Evolutionary conservation across 2,797 vertebrate genomes (phyloP).

Genomic region (Paguma larvata): DNA sequence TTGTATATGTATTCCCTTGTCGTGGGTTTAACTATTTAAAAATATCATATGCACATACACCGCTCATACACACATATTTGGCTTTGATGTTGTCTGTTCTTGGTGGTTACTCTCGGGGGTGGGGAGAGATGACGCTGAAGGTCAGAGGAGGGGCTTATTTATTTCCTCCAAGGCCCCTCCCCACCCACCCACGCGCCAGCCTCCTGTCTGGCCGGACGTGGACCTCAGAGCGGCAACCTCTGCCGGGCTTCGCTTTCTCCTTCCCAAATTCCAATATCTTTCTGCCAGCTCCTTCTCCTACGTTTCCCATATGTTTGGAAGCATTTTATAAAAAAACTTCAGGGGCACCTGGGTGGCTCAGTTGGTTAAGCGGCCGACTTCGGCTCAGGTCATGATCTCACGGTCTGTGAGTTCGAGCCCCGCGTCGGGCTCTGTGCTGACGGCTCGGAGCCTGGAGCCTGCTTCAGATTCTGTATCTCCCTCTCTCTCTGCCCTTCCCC

Average conservation of each 20-base stretch:
- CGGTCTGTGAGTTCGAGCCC: too few species aligned
- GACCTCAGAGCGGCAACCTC: background rate
- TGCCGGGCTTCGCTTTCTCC: background rate
- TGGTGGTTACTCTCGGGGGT: background rate
- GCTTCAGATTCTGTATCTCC: too few species aligned
- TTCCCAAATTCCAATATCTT: background rate
- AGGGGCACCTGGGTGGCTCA: too few species aligned
- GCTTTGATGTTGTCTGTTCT: background rate
- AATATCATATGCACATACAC: background rate
- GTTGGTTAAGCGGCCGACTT: too few species aligned
- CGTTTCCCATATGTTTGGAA: background rate
- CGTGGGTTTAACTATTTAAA: background rate
- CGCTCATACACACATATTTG: background rate
- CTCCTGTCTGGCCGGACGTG: background rate
- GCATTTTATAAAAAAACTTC: background rate
- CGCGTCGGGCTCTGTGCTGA: too few species aligned
- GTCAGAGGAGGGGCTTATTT: background rate
- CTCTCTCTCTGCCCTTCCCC: too few species aligned
- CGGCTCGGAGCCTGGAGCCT: too few species aligned
- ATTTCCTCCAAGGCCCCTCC: background rate
- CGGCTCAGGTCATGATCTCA: too few species aligned
- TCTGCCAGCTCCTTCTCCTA: background rate
- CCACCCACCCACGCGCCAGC: too few species aligned
- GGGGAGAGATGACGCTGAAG: background rate
- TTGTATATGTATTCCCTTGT: background rate